Evolutionary conservation across 30 jellyfish, hydroid and myxozoan species (phyloP).

Genomic region (Sanderia malayensis): DNA sequence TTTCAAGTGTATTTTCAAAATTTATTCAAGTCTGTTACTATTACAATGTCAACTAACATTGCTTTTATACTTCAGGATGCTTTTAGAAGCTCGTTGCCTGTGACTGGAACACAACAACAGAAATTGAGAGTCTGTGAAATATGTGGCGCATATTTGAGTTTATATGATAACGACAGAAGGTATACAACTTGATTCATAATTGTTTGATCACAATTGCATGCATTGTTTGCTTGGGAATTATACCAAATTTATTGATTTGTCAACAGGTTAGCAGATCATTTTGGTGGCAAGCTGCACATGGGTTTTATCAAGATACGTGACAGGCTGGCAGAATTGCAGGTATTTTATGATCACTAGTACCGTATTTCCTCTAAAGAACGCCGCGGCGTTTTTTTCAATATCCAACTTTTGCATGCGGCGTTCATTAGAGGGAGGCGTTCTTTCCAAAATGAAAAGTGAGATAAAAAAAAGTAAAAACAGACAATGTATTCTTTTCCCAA

Average conservation of each 20-base stretch:
- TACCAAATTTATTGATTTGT: neutral
- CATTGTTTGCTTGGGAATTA: neutral
- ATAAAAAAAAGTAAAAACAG: too few species aligned
- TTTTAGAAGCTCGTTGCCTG: slow-evolving; percentile 86
- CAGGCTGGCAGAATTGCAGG: slow-evolving; percentile 84
- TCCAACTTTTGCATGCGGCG: too few species aligned
- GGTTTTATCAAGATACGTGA: slow-evolving; percentile 94
- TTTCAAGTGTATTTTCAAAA: too few species aligned
- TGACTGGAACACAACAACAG: slow-evolving; percentile 93
- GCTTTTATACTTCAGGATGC: slow-evolving; percentile 73
- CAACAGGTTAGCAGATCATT: slow-evolving; percentile 97
- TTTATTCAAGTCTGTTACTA: too few species aligned
- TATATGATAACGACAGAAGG: slow-evolving; percentile 97
- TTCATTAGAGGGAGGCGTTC: too few species aligned
- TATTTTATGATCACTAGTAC: too few species aligned
- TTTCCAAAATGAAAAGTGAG: too few species aligned
- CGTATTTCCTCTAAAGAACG: too few species aligned
- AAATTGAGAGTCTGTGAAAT: slow-evolving; percentile 96
- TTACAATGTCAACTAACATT: too few species aligned
- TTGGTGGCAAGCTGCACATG: slow-evolving; percentile 99
- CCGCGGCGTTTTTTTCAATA: too few species aligned
- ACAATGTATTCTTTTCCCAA: too few species aligned
- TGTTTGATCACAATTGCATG: neutral
- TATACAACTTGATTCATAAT: neutral
- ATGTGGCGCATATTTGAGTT: slow-evolving; percentile 98